These are phyloP conservation scores for Mylabris sibirica DNA, from an alignment of 2,888 invertebrate genomes.

Conservation along the genomic window DNA sequence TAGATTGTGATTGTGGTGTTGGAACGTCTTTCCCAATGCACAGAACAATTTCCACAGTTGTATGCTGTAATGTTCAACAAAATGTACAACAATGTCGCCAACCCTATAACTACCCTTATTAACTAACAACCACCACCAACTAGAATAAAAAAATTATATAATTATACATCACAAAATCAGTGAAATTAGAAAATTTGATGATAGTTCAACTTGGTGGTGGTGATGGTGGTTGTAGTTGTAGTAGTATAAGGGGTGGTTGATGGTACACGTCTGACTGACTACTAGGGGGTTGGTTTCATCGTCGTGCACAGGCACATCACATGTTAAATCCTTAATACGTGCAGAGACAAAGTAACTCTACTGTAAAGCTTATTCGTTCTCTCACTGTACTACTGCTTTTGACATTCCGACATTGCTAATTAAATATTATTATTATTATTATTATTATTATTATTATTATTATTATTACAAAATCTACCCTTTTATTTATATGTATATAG, in stretches of 20 bases:
- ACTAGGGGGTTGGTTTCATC: not conserved
- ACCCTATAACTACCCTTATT: too few species aligned
- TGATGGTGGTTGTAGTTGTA: not conserved
- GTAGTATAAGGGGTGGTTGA: not conserved
- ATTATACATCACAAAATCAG: not conserved
- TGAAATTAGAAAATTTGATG: slow-evolving; percentile 3
- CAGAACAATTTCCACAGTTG: slow-evolving; percentile 9
- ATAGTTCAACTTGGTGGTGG: not conserved
- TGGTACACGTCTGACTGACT: not conserved
- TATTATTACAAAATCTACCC: not conserved
- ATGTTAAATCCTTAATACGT: slow-evolving; percentile 54
- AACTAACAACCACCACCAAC: too few species aligned
- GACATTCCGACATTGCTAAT: slow-evolving; percentile 58
- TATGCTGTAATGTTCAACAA: not conserved
- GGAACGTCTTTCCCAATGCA: slow-evolving; percentile 7
- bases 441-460: slow-evolving; percentile 38
- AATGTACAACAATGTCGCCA: not conserved
- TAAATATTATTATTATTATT: slow-evolving; percentile 60
- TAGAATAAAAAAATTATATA: not conserved
- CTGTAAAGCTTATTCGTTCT: slow-evolving; percentile 54
- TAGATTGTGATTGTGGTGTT: slow-evolving; percentile 13
- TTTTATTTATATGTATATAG: not conserved
- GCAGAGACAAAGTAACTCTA: slow-evolving; percentile 58
- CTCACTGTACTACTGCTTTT: slow-evolving; percentile 49
- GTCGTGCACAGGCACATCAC: slow-evolving; percentile 52